Evolutionary conservation across 1,140 invertebrate species (phyloP).

Genomic region (Drosophila quadrilineata): DNA sequence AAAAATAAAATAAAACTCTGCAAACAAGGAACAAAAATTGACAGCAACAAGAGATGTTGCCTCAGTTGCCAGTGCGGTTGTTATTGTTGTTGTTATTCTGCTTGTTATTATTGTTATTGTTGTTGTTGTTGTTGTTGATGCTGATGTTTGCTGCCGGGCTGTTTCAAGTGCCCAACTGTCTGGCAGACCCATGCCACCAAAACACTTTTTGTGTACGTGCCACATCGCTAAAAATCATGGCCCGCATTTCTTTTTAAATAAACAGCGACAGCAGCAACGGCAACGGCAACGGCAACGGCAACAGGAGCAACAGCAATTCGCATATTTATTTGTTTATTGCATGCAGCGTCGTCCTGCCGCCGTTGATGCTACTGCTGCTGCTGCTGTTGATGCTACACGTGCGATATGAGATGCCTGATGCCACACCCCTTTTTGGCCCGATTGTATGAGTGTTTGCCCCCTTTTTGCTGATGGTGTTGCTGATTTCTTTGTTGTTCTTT

Average conservation of each 20-base stretch:
- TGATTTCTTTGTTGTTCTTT: slow-evolving; percentile 36
- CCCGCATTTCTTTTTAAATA: slow-evolving; percentile 73
- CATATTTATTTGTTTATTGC: slow-evolving; percentile 78
- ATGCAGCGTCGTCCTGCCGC: slow-evolving; percentile 26
- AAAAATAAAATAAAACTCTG: no score
- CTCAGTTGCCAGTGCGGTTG: slow-evolving; percentile 30
- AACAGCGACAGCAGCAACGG: slow-evolving; percentile 40
- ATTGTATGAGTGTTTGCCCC: background rate
- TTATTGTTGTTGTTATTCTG: background rate
- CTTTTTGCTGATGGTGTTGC: slow-evolving; percentile 14
- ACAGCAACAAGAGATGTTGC: slow-evolving; percentile 68
- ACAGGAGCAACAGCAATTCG: slow-evolving; percentile 45
- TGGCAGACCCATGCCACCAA: slow-evolving; percentile 35
- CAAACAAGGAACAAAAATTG: no score
- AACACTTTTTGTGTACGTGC: slow-evolving; percentile 65
- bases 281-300: slow-evolving; percentile 16
- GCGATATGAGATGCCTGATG: slow-evolving; percentile 27
- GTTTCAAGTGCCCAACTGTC: slow-evolving; percentile 71
- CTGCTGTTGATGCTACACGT: slow-evolving; percentile 32
- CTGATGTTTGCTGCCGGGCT: slow-evolving; percentile 28
- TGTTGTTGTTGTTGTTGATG: slow-evolving; percentile 5
- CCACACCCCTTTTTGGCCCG: background rate
- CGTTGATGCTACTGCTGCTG: background rate
- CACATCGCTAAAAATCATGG: slow-evolving; percentile 77
- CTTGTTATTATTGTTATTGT: slow-evolving; percentile 2